Evolutionary conservation across 2,888 invertebrate genomes (phyloP).

Genomic region (Ophion obscuratus): DNA sequence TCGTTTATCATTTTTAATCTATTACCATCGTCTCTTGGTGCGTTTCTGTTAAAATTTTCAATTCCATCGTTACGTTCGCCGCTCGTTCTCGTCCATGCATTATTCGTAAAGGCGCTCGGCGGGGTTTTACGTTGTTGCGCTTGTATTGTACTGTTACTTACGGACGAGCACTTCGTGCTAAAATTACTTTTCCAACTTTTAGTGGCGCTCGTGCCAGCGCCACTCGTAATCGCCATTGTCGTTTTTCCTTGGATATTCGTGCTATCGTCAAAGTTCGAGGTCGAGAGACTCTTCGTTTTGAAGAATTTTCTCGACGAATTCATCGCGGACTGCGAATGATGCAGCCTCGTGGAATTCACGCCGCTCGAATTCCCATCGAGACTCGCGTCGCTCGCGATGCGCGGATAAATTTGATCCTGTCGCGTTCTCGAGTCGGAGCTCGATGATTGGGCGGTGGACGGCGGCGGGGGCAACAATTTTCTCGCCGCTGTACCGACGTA

Average conservation of each 20-base stretch:
- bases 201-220: constrained; percentile 12
- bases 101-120: constrained; percentile 35
- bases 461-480: constrained; percentile 27
- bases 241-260: background rate
- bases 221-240: constrained; percentile 11
- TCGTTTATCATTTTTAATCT: constrained; percentile 41
- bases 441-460: background rate
- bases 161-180: constrained; percentile 55
- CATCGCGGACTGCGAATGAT: constrained; percentile 1
- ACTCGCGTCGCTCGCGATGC: constrained; percentile 27
- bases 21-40: constrained; percentile 64
- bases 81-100: constrained; percentile 49
- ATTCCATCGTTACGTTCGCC: constrained; percentile 56
- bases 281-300: constrained; percentile 76
- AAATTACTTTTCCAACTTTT: constrained; percentile 46
- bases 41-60: constrained; percentile 71
- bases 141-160: constrained; percentile 70
- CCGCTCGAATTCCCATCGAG: background rate
- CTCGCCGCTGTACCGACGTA: background rate
- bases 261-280: constrained; percentile 70
- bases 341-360: background rate
- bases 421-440: background rate
- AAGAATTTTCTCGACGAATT: constrained; percentile 74
- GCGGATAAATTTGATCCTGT: background rate
- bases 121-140: constrained; percentile 47